Base-by-base conservation (phyloP, 2,113 vertebrate genomes). In the Pseudopodoces humilis region DNA sequence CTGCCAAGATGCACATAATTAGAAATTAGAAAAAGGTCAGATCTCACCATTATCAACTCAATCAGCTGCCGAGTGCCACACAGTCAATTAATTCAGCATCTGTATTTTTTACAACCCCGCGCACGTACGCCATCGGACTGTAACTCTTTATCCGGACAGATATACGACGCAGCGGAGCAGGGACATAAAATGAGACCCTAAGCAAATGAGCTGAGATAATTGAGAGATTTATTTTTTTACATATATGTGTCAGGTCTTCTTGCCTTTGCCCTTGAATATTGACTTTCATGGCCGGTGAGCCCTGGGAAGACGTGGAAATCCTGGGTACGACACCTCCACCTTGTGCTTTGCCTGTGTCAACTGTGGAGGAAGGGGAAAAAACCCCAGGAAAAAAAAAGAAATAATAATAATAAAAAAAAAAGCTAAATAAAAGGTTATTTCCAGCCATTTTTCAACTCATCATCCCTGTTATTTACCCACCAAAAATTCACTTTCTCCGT, bases 31-130 rank as follows among this genome's bases (percentile, higher is more conserved):
- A 97, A 98, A 98, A 99, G 98, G 98, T 99, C 98, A 98, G 97
- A 98, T 98, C 97, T 97, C 98, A 96, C 98, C 98, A 98, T 99
- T 98, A 98, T 98, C 98, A 97, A 98, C 98, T 98, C 98, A 98
- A 98, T 98, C 98, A 98, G 97, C 98, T 96, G 98, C 99, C 95
- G 98, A 98, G 98, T 98, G 98, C 98, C 98, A 97, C 98, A 99
- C 99, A 99, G 98, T 99, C 99, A 99, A 99, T 99, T 99, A 99
- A 99, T 99, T 98, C 98, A 98, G 98, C 99, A 99, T 99, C 99
- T 99, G 99, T 99, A 98, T 99, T 99, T 98, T 99, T 99, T 99
- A 99, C 98, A 98, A 99, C 98, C 98, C 98, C 82, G 95, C 62
- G 98, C 98, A 98, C 97, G 95, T 98, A 96, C 98, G 95, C 97